These are phyloP conservation scores for Andrena cerasifolii DNA, from an alignment of 1,140 invertebrate genomes.

Conservation along the genomic window DNA sequence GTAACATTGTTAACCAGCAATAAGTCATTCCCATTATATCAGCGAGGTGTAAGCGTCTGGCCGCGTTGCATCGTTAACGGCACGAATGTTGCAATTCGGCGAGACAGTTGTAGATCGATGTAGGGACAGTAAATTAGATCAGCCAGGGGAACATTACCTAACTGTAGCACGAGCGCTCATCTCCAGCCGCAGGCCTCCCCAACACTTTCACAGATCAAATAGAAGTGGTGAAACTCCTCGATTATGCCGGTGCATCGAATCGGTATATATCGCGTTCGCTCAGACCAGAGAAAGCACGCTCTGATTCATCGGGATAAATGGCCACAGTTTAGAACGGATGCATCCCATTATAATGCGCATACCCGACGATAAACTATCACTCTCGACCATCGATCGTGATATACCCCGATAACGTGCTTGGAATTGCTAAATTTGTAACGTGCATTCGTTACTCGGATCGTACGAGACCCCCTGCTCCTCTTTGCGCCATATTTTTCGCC, in stretches of 20 bases:
- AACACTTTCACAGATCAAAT: conserved; percentile 60
- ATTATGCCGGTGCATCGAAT: conserved; percentile 39
- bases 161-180: conserved; percentile 70
- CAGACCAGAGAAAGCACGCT: conserved; percentile 50
- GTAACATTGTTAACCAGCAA: conserved; percentile 28
- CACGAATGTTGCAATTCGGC: conserved; percentile 66
- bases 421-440: conserved; percentile 49
- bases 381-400: conserved; percentile 31
- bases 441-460: neutral
- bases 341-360: conserved; percentile 35
- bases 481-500: too few species aligned
- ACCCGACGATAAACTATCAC: conserved; percentile 44
- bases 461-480: too few species aligned
- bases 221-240: conserved; percentile 59
- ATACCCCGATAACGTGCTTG: conserved; percentile 39
- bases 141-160: conserved; percentile 77
- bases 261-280: conserved; percentile 36
- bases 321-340: conserved; percentile 34
- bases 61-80: conserved; percentile 59
- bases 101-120: conserved; percentile 79
- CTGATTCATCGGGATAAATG: conserved; percentile 50
- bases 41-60: conserved; percentile 39
- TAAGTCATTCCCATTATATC: conserved; percentile 36
- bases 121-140: conserved; percentile 80
- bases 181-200: conserved; percentile 55